These are phyloP conservation scores for Melanophora roralis DNA, from an alignment of 2,888 invertebrate species.

Conservation along the genomic window DNA sequence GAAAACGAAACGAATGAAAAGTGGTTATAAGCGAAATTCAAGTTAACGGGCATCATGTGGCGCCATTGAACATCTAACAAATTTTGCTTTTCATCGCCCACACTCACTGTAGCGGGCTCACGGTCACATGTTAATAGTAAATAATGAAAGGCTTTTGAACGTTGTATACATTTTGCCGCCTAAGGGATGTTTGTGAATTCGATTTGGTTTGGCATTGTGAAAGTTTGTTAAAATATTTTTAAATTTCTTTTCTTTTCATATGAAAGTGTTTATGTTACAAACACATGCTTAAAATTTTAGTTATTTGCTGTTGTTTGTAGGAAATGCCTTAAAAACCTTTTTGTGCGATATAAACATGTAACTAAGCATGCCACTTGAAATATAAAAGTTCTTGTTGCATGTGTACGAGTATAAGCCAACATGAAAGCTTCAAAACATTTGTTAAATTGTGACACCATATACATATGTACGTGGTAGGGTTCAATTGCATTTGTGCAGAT, in stretches of 20 bases:
- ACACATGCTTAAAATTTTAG: background rate
- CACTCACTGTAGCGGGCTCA: background rate
- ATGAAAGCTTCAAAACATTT: no score
- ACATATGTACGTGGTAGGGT: no score
- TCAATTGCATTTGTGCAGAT: no score
- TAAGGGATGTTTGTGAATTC: constrained; percentile 63
- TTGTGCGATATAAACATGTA: no score
- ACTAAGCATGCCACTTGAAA: no score
- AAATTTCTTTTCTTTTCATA: background rate
- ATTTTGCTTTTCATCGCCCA: constrained; percentile 59
- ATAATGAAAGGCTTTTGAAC: constrained; percentile 61
- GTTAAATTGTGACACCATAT: no score
- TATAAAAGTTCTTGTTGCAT: no score
- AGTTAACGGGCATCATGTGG: constrained; percentile 72
- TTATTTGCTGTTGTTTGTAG: background rate
- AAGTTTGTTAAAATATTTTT: constrained; percentile 27
- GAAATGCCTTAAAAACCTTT: no score
- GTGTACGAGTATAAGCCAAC: no score
- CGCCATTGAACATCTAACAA: constrained; percentile 66
- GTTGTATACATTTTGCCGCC: constrained; percentile 67
- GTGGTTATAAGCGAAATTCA: constrained; percentile 64
- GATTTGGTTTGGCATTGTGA: constrained; percentile 55
- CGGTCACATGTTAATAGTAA: constrained; percentile 26
- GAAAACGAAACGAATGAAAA: constrained; percentile 36
- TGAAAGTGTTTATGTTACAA: constrained; percentile 4